Percentiles rank a stretch among this genome's conserved stretches.
Evolutionary conservation across 2,888 invertebrate genomes (phyloP).

Genomic region (Polylopha cassiicola): DNA sequence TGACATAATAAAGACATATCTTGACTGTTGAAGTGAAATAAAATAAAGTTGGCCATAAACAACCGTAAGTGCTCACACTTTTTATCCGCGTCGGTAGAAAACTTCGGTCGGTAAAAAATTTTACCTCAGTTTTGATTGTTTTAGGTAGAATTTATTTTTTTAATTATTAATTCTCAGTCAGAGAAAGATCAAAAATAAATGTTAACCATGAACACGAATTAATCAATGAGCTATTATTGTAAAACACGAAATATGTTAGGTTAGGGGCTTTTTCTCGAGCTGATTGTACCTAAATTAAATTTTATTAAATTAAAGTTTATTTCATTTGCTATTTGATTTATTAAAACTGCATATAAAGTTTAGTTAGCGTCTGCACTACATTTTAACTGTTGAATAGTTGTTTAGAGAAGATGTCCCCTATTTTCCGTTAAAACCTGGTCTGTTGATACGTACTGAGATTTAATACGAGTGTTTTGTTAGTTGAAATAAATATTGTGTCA

Average conservation of each 20-base stretch:
- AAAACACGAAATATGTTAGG: conserved; percentile 39
- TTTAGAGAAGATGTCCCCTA: conserved; percentile 35
- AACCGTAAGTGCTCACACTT: too few relatives aligned
- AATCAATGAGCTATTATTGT: conserved; percentile 41
- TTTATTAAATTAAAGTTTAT: too few relatives aligned
- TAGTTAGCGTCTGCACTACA: conserved; percentile 20
- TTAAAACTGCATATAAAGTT: too few relatives aligned
- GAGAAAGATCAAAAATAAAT: conserved; percentile 31
- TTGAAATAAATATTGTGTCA: conserved; percentile 63
- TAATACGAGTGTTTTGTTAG: conserved; percentile 57
- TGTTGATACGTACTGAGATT: conserved; percentile 38
- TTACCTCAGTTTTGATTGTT: too few relatives aligned
- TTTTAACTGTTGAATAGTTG: conserved; percentile 12
- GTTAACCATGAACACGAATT: conserved; percentile 42
- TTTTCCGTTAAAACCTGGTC: conserved; percentile 40
- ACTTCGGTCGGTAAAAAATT: too few relatives aligned
- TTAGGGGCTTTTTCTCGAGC: conserved; percentile 28
- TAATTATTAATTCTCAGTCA: conserved; percentile 22
- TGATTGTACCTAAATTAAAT: not conserved
- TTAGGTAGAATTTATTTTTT: too few relatives aligned
- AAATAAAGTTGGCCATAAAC: too few relatives aligned
- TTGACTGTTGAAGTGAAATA: too few relatives aligned
- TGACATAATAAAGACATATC: too few relatives aligned
- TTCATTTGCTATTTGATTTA: too few relatives aligned
- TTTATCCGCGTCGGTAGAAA: too few relatives aligned